These are phyloP conservation scores for Acrossocheilus wenchowensis DNA, from an alignment of 2,797 vertebrate genomes.

Conservation along the genomic window DNA sequence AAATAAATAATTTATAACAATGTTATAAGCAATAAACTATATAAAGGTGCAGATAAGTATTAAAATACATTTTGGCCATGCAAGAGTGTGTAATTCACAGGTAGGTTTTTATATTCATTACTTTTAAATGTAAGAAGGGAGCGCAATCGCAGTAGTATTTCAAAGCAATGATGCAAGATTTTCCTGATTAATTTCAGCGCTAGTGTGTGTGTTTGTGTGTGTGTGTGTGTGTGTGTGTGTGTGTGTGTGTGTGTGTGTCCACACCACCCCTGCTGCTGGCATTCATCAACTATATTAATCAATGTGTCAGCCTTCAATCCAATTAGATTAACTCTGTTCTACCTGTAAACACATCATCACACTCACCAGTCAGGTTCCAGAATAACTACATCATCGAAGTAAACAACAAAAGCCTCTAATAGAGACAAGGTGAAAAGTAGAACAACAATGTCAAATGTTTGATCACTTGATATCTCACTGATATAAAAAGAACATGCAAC, in stretches of 20 bases:
- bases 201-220: slow-evolving; percentile 41
- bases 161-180: slow-evolving; percentile 23
- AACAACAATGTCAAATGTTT: slow-evolving; percentile 8
- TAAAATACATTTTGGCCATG: neutral
- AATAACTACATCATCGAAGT: slow-evolving; percentile 25
- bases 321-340: slow-evolving; percentile 70
- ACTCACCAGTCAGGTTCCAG: slow-evolving; percentile 17
- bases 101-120: neutral
- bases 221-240: slow-evolving; percentile 35
- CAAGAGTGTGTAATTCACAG: neutral
- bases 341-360: slow-evolving; percentile 39
- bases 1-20: neutral
- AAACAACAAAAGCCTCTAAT: slow-evolving; percentile 13
- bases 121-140: neutral
- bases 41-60: neutral
- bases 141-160: neutral
- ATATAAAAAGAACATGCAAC: neutral
- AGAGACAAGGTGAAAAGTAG: slow-evolving; percentile 16
- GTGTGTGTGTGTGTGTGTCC: slow-evolving; percentile 46
- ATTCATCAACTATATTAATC: slow-evolving; percentile 80
- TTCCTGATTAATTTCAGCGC: slow-evolving; percentile 56
- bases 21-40: neutral
- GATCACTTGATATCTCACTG: neutral
- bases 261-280: slow-evolving; percentile 70
- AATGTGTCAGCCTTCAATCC: slow-evolving; percentile 73